Evolutionary conservation across 2,113 vertebrate species (phyloP).

Genomic region (Semnopithecus entellus): DNA sequence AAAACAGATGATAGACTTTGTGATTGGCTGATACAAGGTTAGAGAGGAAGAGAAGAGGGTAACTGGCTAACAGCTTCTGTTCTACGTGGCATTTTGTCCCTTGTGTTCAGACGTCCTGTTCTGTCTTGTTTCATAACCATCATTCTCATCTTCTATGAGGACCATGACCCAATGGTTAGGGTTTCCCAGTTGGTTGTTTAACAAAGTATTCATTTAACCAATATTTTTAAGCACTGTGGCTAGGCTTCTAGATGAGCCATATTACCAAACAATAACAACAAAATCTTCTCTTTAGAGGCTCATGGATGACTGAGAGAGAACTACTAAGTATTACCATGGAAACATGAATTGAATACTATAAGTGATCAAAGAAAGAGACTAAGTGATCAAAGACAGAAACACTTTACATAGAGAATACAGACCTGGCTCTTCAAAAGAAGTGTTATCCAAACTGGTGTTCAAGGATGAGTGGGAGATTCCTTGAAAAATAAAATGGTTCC

Average conservation of each 20-base stretch:
- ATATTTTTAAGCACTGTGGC: not conserved
- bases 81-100: not conserved
- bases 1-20: not conserved
- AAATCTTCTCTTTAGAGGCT: not conserved
- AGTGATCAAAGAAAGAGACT: not conserved
- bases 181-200: not conserved
- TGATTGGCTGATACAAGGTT: not conserved
- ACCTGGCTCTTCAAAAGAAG: not conserved
- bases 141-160: not conserved
- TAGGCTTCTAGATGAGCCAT: not conserved
- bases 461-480: not conserved
- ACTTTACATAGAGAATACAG: not conserved
- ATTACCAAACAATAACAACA: not conserved
- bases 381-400: not conserved
- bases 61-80: not conserved
- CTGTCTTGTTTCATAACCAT: not conserved
- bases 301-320: not conserved
- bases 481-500: not conserved
- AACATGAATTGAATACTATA: not conserved
- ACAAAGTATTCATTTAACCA: not conserved
- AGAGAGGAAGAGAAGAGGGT: not conserved
- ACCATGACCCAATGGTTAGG: fast-evolving
- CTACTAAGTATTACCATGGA: not conserved
- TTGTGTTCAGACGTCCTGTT: not conserved
- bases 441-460: not conserved